Base-by-base conservation (phyloP, 2,888 invertebrate genomes). In the Sinhomidia bicolor region DNA sequence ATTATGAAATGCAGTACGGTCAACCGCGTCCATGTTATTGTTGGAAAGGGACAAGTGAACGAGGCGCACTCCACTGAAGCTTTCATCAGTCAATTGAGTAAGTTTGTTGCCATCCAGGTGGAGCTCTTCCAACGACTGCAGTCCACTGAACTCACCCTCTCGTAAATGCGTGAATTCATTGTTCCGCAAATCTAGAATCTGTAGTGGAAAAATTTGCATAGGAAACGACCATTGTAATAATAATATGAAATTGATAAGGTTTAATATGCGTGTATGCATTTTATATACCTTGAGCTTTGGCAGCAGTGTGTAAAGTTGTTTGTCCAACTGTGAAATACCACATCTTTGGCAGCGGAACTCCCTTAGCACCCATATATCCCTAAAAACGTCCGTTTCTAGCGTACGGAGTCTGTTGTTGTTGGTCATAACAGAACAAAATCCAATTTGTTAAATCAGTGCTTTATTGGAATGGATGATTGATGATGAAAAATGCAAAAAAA, bases 271-370 rank as follows among this genome's bases (percentile, higher is more conserved):
- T n/a, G n/a, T n/a, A 68, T 23, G 20, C 3, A 20, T 80, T 32
- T 36, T 65, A 57, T 68, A 14, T 93, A 96, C 96, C 92, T 95
- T 95, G 90, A 97, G 94, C 93, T 95, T 95, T 90, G 96, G 95
- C 92, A 96, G 95, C 92, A 96, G 95, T 93, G 96, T 96, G 94
- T 97, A 97, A 92, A 97, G 95, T 93, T 96, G 96, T 10, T 96
- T 95, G 94, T 97, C 97, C 92, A 97, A 95, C 93, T 96, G 95
- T 92, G 95, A 95, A 91, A 97, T 94, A 85, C 95, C 95, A 93
- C 97, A 97, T 91, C 95, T 94, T 91, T 97, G 95, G 93, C 97
- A 96, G 93, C 95, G 95, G 91, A 97, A 95, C 89, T 95, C 94
- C 93, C 95, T 95, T 89, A 97, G 94, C 92, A 96, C 95, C 95